These are phyloP conservation scores for Cantharis flavilabris DNA, from an alignment of 2,888 invertebrate species.

Conservation along the genomic window DNA sequence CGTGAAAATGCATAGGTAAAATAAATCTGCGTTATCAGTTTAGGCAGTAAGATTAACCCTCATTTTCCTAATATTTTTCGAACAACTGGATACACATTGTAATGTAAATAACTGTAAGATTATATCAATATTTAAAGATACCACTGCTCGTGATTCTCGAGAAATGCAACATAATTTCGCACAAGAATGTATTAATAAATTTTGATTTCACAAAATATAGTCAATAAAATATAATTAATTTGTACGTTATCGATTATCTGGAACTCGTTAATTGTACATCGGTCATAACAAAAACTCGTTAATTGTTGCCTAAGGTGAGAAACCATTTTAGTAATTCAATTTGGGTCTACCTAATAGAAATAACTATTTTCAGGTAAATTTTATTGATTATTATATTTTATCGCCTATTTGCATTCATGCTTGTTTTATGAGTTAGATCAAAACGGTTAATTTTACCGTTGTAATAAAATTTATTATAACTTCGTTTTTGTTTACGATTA, in stretches of 20 bases:
- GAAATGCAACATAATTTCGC: background rate
- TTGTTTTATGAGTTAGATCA: background rate
- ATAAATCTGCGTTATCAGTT: background rate
- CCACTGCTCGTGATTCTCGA: background rate
- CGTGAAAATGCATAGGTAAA: background rate
- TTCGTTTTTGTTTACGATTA: background rate
- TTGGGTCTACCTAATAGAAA: background rate
- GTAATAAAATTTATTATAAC: background rate
- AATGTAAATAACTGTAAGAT: background rate
- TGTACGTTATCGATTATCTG: background rate
- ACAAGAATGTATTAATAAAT: background rate
- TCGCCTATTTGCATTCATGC: background rate
- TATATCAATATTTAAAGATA: background rate
- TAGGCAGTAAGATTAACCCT: background rate
- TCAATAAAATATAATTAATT: no score
- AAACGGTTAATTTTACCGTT: background rate
- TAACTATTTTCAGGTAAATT: background rate
- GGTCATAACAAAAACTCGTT: background rate
- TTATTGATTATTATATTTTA: background rate
- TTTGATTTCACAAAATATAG: background rate
- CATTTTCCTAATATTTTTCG: background rate
- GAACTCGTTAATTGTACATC: background rate
- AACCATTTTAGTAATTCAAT: background rate
- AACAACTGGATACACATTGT: background rate
- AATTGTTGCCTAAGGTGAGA: background rate